Conservation (phyloP, 2,888 invertebrate genomes). For the Helicoverpa assulta region DNA sequence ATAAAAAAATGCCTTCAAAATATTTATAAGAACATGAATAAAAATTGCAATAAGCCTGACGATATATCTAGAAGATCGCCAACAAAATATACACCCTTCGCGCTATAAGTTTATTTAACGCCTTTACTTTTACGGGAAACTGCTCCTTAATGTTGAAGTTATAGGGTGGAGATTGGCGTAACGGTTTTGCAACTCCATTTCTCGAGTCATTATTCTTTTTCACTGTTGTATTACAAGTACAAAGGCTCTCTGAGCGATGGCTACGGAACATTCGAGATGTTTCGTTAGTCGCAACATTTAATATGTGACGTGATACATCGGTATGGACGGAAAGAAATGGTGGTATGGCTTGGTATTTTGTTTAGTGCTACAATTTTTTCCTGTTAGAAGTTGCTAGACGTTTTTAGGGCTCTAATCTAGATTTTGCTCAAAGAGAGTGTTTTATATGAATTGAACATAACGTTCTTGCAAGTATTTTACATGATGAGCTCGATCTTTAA, state of each 20-base stretch:
- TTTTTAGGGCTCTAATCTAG: neutral
- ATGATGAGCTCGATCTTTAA: too few species aligned
- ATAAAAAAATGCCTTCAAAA: constrained; percentile 49
- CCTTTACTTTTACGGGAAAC: constrained; percentile 25
- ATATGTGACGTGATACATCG: constrained; percentile 62
- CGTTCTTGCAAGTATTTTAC: too few species aligned
- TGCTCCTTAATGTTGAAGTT: constrained; percentile 3
- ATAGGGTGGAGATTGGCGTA: constrained; percentile 58
- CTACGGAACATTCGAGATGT: constrained; percentile 62
- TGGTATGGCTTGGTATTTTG: constrained; percentile 13
- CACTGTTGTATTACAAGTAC: constrained; percentile 66
- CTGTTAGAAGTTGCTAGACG: constrained; percentile 8
- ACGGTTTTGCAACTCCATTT: constrained; percentile 64
- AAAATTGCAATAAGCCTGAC: constrained; percentile 63
- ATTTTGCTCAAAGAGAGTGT: neutral
- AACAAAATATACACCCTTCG: constrained; percentile 64
- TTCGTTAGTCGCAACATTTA: constrained; percentile 63
- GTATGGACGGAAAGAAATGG: constrained; percentile 44
- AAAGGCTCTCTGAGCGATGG: constrained; percentile 64
- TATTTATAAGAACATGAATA: constrained; percentile 56
- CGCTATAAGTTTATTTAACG: constrained; percentile 64
- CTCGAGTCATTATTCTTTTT: constrained; percentile 68
- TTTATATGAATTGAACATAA: too few species aligned
- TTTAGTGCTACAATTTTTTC: constrained; percentile 25
- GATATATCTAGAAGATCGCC: constrained; percentile 62